Evolutionary conservation across 1,140 invertebrate species (phyloP), one percentile per base, ranked within the genome.

Genomic region (Pseudachorutes palmiensis): DNA sequence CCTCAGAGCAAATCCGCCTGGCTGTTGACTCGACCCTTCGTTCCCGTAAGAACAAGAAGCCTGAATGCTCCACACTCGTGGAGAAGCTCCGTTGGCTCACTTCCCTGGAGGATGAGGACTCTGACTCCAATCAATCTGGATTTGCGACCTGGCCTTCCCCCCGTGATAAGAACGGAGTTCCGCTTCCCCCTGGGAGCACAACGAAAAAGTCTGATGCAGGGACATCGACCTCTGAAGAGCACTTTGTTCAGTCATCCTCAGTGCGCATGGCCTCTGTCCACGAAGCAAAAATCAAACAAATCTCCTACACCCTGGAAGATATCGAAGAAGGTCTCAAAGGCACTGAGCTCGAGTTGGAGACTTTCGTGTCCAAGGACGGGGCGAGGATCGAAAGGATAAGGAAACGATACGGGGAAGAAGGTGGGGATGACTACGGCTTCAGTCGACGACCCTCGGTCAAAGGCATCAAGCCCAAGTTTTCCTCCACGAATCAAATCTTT

Each of bases 381-480:
- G 68, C 48, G 48, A 36, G 72, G 26, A 71, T 74, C 22, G 70
- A 74, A 31, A 65, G 70, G 62, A 49, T 74, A 51, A 41, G 68
- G 31, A 67, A 70, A 32, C 49, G 70, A 0, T 74, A 74, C 31
- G 72, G 63, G 0, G 72, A 68, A 22, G 69, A 66, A 22, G 72
- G 69, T 45, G 72, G 65, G 0, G 72, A 73, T 49, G 72, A 74
- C 66, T 74, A 74, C 57, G 72, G 72, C 0, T 74, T 74, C 41
- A 70, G 68, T 59, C 61, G 70, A n/a, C 60, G 72, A 48, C 72
- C 72, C 1, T 74, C 72, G 22, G 72, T 74, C 19, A 71, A 74
- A 67, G 72, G 72, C 36, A 74, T 74, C 55, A 74, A 74, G 57
- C 70, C 70, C n/a, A 74, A 74, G 55, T 74, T 74, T 57, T 71